Conservation (phyloP, 2,113 vertebrate genomes). For the human region DNA sequence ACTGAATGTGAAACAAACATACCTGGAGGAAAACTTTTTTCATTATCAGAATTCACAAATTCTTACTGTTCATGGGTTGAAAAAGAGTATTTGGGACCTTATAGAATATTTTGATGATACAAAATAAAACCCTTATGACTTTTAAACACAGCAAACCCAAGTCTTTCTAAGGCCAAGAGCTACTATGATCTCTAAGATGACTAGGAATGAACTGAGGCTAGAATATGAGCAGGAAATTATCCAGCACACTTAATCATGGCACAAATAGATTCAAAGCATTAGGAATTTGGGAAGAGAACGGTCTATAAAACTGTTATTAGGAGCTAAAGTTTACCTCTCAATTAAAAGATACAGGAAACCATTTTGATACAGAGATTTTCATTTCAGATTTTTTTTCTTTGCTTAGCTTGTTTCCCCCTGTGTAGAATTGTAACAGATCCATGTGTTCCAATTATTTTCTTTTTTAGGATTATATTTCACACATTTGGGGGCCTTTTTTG, state of each 20-base stretch:
- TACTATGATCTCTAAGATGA: neutral
- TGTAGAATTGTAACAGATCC: neutral
- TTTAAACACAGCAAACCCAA: constrained; percentile 39
- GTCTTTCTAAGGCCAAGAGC: constrained; percentile 11
- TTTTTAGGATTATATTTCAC: constrained; percentile 8
- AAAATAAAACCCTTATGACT: constrained; percentile 40
- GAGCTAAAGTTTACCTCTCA: constrained; percentile 17
- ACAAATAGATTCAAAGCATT: neutral
- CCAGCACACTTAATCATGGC: neutral
- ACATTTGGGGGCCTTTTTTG: neutral
- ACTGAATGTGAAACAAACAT: neutral
- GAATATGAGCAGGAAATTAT: neutral
- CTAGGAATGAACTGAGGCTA: neutral
- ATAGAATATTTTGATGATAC: neutral
- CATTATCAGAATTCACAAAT: neutral
- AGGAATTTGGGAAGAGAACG: neutral
- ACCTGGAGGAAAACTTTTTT: neutral
- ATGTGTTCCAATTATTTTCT: neutral
- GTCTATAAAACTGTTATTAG: neutral
- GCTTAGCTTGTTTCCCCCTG: neutral
- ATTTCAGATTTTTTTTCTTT: constrained; percentile 30
- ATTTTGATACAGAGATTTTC: neutral
- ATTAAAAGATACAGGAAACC: constrained; percentile 12
- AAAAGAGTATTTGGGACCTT: constrained; percentile 49
- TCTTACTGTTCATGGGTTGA: neutral